Evolutionary conservation across 2,888 invertebrate genomes (phyloP), one percentile per base, ranked within the genome.

Genomic region (Lasioglossum marginatum): DNA sequence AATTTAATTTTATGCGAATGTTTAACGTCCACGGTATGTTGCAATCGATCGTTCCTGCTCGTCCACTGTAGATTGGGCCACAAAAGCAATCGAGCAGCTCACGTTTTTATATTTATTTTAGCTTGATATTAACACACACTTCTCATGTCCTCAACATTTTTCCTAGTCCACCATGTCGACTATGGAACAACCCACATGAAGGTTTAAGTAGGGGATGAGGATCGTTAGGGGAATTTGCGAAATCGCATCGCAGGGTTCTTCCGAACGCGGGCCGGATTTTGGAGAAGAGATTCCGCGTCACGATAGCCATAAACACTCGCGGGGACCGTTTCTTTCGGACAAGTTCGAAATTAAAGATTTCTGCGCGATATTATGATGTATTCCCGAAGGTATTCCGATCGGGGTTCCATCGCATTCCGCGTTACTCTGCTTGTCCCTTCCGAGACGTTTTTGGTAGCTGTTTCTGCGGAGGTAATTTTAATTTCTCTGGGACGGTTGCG

Each of bases 271-370:
- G 6, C 68, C 12, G 68, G 68, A 37, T 68, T 68, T 68, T 68
- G 48, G 48, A 27, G 74, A 19, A 60, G 77, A 48, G 84, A 84
- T 83, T 82, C 48, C 31, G 48, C 43, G 10, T 27, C 5, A 4
- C 77, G 84, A 84, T 83, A 78, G 48, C 45, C 63, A 34, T 4
- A 48, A 45, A n/a, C 16, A 27, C 45, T 4, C 19, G 19, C 23
- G n/a, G 14, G 19, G 10, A 12, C 27, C 8, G 57, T 79, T 83
- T 83, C 79, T 85, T 83, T 76, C 57, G 19, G 66, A 40, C 79
- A 79, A 79, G 84, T 72, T 40, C 57, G 84, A 85, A 85, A 83
- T 83, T 76, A 83, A 85, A 85, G 84, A 83, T 85, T 83, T 83
- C 76, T 66, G 27, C 72, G 57, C 63, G 85, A 85, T 85, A 85